These are phyloP conservation scores for Cheilosia urbana DNA, from an alignment of 2,888 invertebrate genomes.

Conservation along the genomic window DNA sequence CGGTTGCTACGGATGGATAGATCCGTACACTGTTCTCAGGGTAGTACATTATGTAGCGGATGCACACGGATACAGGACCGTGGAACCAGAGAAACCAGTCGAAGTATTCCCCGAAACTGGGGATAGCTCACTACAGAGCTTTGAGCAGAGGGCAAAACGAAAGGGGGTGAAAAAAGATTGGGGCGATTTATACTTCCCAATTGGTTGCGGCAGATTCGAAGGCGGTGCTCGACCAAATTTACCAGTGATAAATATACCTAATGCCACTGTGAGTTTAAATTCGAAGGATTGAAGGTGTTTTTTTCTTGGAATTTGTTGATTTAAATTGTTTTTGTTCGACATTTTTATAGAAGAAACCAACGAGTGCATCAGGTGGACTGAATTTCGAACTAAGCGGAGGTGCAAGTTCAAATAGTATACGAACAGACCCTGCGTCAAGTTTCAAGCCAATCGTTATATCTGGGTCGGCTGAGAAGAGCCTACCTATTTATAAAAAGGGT, in stretches of 20 bases:
- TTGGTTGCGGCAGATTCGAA: constrained; percentile 87
- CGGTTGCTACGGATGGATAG: constrained; percentile 91
- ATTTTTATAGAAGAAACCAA: constrained; percentile 31
- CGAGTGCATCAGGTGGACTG: constrained; percentile 6
- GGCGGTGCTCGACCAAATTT: constrained; percentile 82
- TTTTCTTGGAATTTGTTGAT: constrained; percentile 12
- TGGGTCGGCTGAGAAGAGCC: constrained; percentile 73
- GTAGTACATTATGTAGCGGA: constrained; percentile 92
- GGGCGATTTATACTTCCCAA: constrained; percentile 89
- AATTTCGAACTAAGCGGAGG: constrained; percentile 52
- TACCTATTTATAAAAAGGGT: constrained; percentile 43
- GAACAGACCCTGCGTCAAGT: constrained; percentile 23
- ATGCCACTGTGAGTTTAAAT: constrained; percentile 81
- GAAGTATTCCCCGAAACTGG: constrained; percentile 85
- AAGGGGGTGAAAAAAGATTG: constrained; percentile 86
- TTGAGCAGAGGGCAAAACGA: constrained; percentile 78
- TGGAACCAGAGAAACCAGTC: constrained; percentile 88
- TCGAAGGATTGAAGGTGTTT: neutral
- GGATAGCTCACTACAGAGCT: constrained; percentile 69
- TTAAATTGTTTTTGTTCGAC: constrained; percentile 14
- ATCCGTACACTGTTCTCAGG: constrained; percentile 87
- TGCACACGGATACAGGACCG: constrained; percentile 90
- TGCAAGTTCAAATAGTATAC: constrained; percentile 49
- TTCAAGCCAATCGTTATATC: constrained; percentile 69
- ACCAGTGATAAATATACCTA: constrained; percentile 76